phyloP scores from a whole-genome alignment of 1,140 invertebrate species.

The Brachionus rubens region DNA sequence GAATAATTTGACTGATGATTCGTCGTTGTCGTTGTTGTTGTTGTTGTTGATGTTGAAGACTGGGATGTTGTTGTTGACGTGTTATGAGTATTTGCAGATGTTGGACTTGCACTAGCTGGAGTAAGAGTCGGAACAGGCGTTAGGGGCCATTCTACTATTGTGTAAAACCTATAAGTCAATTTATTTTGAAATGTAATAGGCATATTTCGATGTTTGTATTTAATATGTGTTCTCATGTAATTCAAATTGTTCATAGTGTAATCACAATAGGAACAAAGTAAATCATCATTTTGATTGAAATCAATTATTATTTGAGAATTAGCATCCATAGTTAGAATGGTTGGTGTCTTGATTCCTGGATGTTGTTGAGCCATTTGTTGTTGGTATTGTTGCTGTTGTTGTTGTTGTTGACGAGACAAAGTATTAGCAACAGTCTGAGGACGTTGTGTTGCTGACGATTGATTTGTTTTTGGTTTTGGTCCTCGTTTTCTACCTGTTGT shows the following conservation, averaged over 20 bases:
- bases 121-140: constrained; percentile 38
- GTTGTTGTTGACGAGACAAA: not conserved
- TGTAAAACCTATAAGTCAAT: constrained; percentile 25
- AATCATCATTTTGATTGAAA: constrained; percentile 43
- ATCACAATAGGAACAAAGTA: constrained; percentile 39
- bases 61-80: too few species aligned
- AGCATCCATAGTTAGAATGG: constrained; percentile 39
- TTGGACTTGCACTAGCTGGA: not conserved
- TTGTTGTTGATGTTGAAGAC: too few species aligned
- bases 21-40: too few species aligned
- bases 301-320: constrained; percentile 45
- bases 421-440: constrained; percentile 24
- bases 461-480: not conserved
- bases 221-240: constrained; percentile 46
- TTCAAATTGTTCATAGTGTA: constrained; percentile 46
- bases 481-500: constrained; percentile 10
- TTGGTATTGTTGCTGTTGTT: constrained; percentile 9
- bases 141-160: constrained; percentile 40
- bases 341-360: constrained; percentile 39
- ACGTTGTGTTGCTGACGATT: not conserved
- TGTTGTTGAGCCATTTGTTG: constrained; percentile 27
- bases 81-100: not conserved
- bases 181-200: constrained; percentile 45
- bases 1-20: too few species aligned
- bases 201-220: constrained; percentile 45